Percentiles rank a stretch among this genome's conserved stretches.
Conservation (phyloP, 2,888 invertebrate species). For the Apamea epomidion region DNA sequence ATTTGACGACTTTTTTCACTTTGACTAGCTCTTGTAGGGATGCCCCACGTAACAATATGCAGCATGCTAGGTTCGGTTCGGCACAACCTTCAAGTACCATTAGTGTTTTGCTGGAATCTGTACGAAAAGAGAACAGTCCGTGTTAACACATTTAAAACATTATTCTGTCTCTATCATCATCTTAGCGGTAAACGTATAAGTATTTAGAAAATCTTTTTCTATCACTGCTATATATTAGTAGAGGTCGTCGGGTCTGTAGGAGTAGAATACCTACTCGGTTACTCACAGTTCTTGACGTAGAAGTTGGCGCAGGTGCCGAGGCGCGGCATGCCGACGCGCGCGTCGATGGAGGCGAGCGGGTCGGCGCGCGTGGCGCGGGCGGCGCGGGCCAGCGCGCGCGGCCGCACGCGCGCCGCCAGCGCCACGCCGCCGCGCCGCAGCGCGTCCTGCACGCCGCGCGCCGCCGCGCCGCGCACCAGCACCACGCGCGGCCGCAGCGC, state of each 20-base stretch:
- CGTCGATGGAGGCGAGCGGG: slow-evolving; percentile 96
- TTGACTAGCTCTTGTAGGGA: slow-evolving; percentile 93
- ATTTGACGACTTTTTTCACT: slow-evolving; percentile 95
- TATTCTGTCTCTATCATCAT: too few relatives aligned
- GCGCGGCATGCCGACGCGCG: slow-evolving; percentile 94
- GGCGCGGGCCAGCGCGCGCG: slow-evolving; percentile 86
- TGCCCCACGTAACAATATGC: slow-evolving; percentile 96
- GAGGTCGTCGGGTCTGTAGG: background rate
- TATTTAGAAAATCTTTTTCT: background rate
- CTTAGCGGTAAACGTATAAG: too few relatives aligned
- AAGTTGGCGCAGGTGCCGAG: slow-evolving; percentile 96
- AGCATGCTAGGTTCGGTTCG: slow-evolving; percentile 95
- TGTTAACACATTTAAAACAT: background rate
- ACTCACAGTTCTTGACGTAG: slow-evolving; percentile 90
- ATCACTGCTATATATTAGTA: background rate
- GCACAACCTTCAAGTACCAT: slow-evolving; percentile 98
- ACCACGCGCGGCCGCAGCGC: slow-evolving; percentile 96
- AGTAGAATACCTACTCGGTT: background rate
- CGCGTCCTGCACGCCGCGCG: slow-evolving; percentile 96
- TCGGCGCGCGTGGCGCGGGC: slow-evolving; percentile 96
- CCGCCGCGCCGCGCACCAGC: slow-evolving; percentile 96
- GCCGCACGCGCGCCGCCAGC: slow-evolving; percentile 95
- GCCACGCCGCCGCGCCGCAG: slow-evolving; percentile 93
- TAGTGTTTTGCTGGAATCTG: slow-evolving; percentile 94
- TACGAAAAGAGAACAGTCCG: slow-evolving; percentile 45